phyloP scores from a whole-genome alignment of 2,888 invertebrate species.

The Dione juno region DNA sequence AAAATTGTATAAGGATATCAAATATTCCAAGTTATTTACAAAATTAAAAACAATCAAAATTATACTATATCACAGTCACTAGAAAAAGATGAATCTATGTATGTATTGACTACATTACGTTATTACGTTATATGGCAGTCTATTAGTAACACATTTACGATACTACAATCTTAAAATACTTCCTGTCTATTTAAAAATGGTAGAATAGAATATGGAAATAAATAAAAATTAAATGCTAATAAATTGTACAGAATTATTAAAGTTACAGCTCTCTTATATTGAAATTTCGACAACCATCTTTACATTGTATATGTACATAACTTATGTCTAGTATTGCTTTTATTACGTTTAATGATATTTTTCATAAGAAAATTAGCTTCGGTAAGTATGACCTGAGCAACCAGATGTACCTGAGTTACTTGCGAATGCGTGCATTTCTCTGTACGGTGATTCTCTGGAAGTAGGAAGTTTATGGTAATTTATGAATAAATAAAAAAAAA shows the following conservation, averaged over 20 bases:
- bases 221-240: not conserved
- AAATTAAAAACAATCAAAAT: conserved; percentile 71
- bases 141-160: conserved; percentile 71
- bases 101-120: conserved; percentile 54
- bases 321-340: conserved; percentile 77
- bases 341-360: conserved; percentile 77
- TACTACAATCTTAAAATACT: conserved; percentile 57
- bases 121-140: conserved; percentile 71
- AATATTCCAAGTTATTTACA: conserved; percentile 78
- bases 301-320: conserved; percentile 71
- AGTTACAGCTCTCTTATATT: conserved; percentile 55
- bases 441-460: conserved; percentile 76
- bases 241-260: conserved; percentile 19
- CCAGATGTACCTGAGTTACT: conserved; percentile 77
- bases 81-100: conserved; percentile 69
- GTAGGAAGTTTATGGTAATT: conserved; percentile 22
- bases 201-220: conserved; percentile 7
- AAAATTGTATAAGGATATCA: conserved; percentile 83
- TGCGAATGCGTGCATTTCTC: conserved; percentile 72
- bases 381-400: conserved; percentile 75
- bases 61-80: conserved; percentile 83
- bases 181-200: conserved; percentile 1
- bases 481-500: too few relatives aligned
- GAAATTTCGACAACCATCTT: conserved; percentile 56
- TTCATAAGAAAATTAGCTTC: conserved; percentile 67